phyloP scores from a whole-genome alignment of 2,797 vertebrate genomes.

The Scyliorhinus canicula region DNA sequence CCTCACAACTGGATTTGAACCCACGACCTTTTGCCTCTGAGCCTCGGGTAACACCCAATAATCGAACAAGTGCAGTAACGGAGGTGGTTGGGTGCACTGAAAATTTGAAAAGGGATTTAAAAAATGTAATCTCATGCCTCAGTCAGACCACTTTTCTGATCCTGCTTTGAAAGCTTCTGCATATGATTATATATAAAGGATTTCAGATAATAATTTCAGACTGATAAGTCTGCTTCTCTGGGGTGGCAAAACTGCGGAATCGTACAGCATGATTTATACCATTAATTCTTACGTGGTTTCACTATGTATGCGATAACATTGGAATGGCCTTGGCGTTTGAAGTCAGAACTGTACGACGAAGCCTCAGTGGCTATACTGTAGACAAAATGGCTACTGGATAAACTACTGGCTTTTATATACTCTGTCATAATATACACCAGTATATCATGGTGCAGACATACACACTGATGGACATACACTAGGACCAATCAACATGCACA shows the following conservation, averaged over 20 bases:
- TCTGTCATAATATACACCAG: no score
- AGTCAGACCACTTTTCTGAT: background rate
- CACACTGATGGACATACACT: no score
- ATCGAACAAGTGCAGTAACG: background rate
- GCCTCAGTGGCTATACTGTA: background rate
- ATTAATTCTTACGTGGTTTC: background rate
- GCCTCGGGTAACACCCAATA: background rate
- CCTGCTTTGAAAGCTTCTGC: slow-evolving; percentile 8
- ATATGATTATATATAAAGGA: background rate
- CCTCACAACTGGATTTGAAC: background rate
- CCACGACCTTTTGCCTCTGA: background rate
- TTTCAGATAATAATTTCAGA: slow-evolving; percentile 1
- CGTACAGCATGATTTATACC: background rate
- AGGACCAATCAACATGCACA: no score
- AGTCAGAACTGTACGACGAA: background rate
- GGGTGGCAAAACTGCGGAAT: background rate
- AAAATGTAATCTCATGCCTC: background rate
- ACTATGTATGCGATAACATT: background rate
- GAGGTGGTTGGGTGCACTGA: background rate
- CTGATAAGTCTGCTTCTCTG: background rate
- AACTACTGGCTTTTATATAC: background rate
- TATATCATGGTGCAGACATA: no score
- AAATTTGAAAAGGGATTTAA: background rate
- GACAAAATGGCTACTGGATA: background rate
- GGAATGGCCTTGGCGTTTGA: background rate